A percentile compares a stretch with the other conserved stretches of the same genome.
Evolutionary conservation across 2,113 vertebrate species (phyloP).

Genomic region (Actinemys pallida): DNA sequence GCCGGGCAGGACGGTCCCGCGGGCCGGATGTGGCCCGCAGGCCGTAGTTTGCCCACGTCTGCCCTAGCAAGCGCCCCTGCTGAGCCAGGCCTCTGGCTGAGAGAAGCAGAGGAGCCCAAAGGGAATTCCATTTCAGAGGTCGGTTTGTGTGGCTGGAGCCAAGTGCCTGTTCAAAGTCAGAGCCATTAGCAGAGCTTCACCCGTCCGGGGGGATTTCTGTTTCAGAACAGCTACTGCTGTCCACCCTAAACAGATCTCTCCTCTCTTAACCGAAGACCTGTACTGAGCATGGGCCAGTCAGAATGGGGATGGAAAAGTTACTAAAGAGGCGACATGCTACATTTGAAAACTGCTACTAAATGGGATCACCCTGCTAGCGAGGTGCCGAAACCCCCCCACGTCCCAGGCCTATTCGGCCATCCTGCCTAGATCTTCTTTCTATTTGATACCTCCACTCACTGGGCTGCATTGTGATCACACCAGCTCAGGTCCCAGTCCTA

Average conservation of each 20-base stretch:
- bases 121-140: rapidly evolving
- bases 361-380: neutral
- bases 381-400: neutral
- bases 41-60: no score
- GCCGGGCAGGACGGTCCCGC: no score
- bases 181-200: rapidly evolving
- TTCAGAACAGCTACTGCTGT: rapidly evolving
- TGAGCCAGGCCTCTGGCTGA: rapidly evolving
- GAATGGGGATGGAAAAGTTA: neutral
- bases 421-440: neutral
- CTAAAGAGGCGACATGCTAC: rapidly evolving
- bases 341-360: neutral
- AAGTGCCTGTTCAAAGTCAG: rapidly evolving
- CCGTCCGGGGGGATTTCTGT: rapidly evolving
- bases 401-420: neutral
- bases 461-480: neutral
- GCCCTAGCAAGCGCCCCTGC: neutral
- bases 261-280: rapidly evolving
- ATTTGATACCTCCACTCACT: neutral
- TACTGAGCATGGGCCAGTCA: neutral
- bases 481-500: neutral
- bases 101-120: neutral
- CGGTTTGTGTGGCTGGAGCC: rapidly evolving
- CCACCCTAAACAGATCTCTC: no score
- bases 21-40: no score